Conservation (phyloP, 2,113 vertebrate species). For the Datnioides undecimradiatus region DNA sequence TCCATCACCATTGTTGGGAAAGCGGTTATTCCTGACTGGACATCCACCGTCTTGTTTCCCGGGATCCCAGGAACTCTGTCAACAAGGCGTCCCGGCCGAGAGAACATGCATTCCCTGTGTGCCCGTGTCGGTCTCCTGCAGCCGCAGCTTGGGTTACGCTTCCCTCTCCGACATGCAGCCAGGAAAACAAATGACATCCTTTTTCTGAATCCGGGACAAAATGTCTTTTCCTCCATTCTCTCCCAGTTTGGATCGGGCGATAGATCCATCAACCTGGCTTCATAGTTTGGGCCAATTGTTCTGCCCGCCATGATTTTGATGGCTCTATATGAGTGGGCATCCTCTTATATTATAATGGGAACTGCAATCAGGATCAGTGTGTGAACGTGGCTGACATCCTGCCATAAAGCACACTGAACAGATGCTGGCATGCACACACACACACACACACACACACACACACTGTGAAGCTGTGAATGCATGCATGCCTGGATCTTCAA, state of each 20-base stretch:
- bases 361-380: constrained; percentile 69
- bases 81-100: constrained; percentile 23
- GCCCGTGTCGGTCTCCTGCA: constrained; percentile 46
- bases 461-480: constrained; percentile 14
- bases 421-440: constrained; percentile 26
- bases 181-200: constrained; percentile 75
- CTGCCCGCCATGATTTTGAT: constrained; percentile 61
- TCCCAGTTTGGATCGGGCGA: constrained; percentile 53
- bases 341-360: constrained; percentile 64
- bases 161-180: constrained; percentile 47
- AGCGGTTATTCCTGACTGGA: constrained; percentile 5
- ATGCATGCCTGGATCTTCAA: background rate
- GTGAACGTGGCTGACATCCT: constrained; percentile 59
- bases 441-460: background rate
- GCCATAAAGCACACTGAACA: constrained; percentile 37
- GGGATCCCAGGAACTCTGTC: constrained; percentile 57
- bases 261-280: constrained; percentile 69
- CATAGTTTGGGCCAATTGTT: constrained; percentile 65
- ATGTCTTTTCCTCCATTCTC: background rate
- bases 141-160: constrained; percentile 62
- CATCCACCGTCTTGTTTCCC: constrained; percentile 23
- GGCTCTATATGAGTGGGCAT: constrained; percentile 74
- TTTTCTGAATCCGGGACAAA: constrained; percentile 40
- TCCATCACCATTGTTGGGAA: constrained; percentile 24
- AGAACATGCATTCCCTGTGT: constrained; percentile 52